Base-by-base conservation (phyloP, 2,888 invertebrate genomes). In the Acanthoscelides obtectus region DNA sequence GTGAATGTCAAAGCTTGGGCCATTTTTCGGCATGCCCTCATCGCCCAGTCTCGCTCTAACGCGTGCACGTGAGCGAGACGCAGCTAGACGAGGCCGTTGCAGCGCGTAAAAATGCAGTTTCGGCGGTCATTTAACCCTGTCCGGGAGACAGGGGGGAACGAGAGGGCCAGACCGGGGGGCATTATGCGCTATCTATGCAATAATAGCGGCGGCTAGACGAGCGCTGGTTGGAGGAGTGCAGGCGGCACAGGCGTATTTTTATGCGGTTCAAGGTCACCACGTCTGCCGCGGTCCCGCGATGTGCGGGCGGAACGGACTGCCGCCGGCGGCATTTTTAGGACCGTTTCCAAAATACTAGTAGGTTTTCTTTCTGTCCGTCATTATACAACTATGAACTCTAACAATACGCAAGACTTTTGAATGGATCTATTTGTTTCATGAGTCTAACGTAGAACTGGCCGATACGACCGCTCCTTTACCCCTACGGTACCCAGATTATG, bases 181-280 rank as follows among this genome's bases (percentile, higher is more conserved):
- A 81, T 80, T 81, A 79, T 72, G 72, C 79, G 81, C 82, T 83
- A 83, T 83, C 84, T 84, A 84, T 84, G 82, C 84, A 84, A 83
- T 84, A 84, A 83, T 84, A 83, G 84, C 79, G 84, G 45, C 45
- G 45, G 84, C 83, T 83, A 84, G 84, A 84, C 83, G 82, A 84
- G 81, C 82, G 12, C 5, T 45, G 25, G 25, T 25, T 25, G 4
- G 25, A 6, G 45, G n/a, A 81, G 20, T 63, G 8, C 12, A 63
- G 63, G 8, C 63, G 5, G 17, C 5, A 45, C 45, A 78, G 79
- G 80, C 81, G 79, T 79, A 82, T 82, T 82, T 82, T 83, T 82
- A 81, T 81, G 79, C 78, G 72, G 75, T 74, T 66, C 78, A 77
- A 78, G 77, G 79, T 75, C 80, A 80, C 75, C 75, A 68, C 71